Evolutionary conservation across 2,888 invertebrate genomes (phyloP).

Genomic region (Neocrepidodera transversa): DNA sequence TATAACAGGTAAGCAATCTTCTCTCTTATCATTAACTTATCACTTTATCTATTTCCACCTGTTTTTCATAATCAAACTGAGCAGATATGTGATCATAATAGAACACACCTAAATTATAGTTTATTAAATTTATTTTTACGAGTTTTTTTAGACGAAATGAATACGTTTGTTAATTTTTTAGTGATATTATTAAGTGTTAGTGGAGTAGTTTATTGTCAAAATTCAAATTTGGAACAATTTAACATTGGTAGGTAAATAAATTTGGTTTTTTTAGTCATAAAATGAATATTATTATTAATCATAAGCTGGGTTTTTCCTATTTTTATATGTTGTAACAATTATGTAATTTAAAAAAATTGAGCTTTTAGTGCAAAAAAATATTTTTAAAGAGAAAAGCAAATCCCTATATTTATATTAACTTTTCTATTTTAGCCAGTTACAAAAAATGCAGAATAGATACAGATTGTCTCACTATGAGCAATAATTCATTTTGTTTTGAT

Average conservation of each 20-base stretch:
- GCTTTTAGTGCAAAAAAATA: too few species aligned
- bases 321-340: too few species aligned
- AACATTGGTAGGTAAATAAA: background rate
- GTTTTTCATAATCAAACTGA: conserved; percentile 5
- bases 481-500: conserved; percentile 55
- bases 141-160: background rate
- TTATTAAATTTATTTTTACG: background rate
- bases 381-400: too few species aligned
- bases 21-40: conserved; percentile 24
- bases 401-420: background rate
- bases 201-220: background rate
- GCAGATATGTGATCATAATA: background rate
- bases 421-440: conserved; percentile 43
- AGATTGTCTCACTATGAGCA: conserved; percentile 46
- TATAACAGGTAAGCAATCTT: too few species aligned
- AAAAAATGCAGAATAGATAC: conserved; percentile 48
- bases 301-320: too few species aligned
- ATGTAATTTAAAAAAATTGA: too few species aligned
- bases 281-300: too few species aligned
- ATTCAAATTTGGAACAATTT: background rate
- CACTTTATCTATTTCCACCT: conserved; percentile 28
- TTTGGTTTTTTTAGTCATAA: too few species aligned
- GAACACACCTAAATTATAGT: conserved; percentile 4
- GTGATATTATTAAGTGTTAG: background rate
- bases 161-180: background rate